These are phyloP conservation scores for Dendrocopos noguchii DNA, from an alignment of 2,113 vertebrate genomes.

Conservation along the genomic window DNA sequence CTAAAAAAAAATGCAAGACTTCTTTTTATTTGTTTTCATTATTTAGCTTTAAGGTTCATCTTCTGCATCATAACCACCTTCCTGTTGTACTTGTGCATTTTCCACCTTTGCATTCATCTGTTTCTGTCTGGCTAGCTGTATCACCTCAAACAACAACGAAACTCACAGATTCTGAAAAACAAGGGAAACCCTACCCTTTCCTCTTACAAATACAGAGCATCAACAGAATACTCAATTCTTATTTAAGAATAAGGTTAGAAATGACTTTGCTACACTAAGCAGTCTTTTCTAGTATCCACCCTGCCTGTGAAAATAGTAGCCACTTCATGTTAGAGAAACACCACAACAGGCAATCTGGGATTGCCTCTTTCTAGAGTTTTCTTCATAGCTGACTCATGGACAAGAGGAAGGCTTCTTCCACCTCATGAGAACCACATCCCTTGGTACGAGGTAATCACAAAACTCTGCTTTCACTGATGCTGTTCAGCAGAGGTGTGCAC, in stretches of 20 bases:
- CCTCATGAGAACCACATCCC: neutral
- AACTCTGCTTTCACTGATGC: neutral
- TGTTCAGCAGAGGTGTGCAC: neutral
- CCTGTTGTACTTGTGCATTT: neutral
- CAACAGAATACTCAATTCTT: neutral
- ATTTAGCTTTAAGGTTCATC: neutral
- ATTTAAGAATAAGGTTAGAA: neutral
- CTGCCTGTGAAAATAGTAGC: neutral
- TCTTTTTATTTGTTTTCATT: neutral
- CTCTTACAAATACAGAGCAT: neutral
- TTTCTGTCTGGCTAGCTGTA: neutral
- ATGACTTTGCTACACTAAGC: neutral
- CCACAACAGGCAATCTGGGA: neutral
- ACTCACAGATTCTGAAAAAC: neutral
- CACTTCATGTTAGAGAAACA: neutral
- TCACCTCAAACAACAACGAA: neutral
- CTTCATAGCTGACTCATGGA: neutral
- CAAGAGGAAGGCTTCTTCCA: neutral
- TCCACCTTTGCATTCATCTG: neutral
- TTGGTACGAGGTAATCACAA: neutral
- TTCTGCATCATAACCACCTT: neutral
- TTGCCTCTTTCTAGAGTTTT: neutral
- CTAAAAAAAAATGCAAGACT: neutral
- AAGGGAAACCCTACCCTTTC: neutral
- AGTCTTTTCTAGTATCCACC: neutral